Evolutionary conservation across 2,888 invertebrate species (phyloP).

Genomic region (Blera fallax): DNA sequence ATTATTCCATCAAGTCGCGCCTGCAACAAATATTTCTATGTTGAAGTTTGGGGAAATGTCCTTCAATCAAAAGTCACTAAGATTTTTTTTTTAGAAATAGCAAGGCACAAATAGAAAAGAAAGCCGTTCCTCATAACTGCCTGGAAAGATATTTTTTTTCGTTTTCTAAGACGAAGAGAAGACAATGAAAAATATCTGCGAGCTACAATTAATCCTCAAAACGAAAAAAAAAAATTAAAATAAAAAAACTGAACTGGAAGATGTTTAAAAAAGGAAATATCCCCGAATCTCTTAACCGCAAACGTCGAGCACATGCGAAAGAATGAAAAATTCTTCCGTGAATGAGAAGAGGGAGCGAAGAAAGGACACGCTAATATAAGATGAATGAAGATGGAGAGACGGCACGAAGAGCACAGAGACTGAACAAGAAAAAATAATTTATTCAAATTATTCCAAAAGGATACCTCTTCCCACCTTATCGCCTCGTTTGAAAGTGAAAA

Average conservation of each 20-base stretch:
- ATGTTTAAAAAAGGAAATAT: background rate
- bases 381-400: background rate
- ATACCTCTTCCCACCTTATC: background rate
- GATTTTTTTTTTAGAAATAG: background rate
- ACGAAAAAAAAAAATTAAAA: background rate
- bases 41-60: background rate
- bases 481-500: background rate
- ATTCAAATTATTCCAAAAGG: constrained; percentile 1
- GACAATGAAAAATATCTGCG: background rate
- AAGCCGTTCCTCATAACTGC: too few relatives aligned
- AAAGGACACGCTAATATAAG: background rate
- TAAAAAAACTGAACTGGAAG: background rate
- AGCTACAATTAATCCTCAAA: background rate
- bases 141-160: too few relatives aligned
- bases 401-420: background rate
- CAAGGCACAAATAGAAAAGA: too few relatives aligned
- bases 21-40: too few relatives aligned
- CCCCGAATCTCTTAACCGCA: background rate
- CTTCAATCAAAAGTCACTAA: background rate
- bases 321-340: background rate
- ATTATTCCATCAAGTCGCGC: too few relatives aligned
- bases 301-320: background rate
- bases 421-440: background rate
- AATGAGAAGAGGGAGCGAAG: background rate
- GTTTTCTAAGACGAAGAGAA: background rate